These are phyloP conservation scores for Saguinus midas DNA, from an alignment of 2,113 vertebrate species.

Conservation along the genomic window DNA sequence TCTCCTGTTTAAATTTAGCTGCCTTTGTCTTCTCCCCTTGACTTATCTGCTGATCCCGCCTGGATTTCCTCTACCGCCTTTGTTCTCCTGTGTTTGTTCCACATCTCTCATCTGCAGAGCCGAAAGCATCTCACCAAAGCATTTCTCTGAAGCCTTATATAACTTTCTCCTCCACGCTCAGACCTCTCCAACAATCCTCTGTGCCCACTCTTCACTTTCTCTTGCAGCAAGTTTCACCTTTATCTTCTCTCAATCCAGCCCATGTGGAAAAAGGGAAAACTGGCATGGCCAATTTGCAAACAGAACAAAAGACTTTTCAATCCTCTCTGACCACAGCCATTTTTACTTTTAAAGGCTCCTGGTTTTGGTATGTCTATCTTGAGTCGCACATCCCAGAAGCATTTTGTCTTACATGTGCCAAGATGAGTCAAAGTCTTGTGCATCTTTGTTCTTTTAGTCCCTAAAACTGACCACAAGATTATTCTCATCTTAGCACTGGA, in stretches of 20 bases:
- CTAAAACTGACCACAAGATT: not conserved
- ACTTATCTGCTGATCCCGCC: conserved; percentile 60
- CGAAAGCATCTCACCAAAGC: not conserved
- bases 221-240: not conserved
- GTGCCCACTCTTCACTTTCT: conserved; percentile 49
- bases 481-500: not conserved
- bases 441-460: not conserved
- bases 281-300: not conserved
- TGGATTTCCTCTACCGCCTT: conserved; percentile 65
- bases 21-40: conserved; percentile 72
- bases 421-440: not conserved
- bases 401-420: not conserved
- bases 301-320: not conserved
- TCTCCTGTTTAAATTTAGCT: conserved; percentile 73
- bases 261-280: not conserved
- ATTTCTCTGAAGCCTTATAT: conserved; percentile 44
- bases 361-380: not conserved
- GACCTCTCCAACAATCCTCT: not conserved
- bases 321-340: not conserved
- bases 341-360: not conserved
- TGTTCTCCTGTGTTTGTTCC: conserved; percentile 66
- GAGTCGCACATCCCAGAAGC: not conserved
- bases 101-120: conserved; percentile 54
- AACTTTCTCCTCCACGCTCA: not conserved
- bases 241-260: not conserved